Evolutionary conservation across 2,113 vertebrate genomes (phyloP), one percentile per base, ranked within the genome.

Genomic region (Paramisgurnus dabryanus): DNA sequence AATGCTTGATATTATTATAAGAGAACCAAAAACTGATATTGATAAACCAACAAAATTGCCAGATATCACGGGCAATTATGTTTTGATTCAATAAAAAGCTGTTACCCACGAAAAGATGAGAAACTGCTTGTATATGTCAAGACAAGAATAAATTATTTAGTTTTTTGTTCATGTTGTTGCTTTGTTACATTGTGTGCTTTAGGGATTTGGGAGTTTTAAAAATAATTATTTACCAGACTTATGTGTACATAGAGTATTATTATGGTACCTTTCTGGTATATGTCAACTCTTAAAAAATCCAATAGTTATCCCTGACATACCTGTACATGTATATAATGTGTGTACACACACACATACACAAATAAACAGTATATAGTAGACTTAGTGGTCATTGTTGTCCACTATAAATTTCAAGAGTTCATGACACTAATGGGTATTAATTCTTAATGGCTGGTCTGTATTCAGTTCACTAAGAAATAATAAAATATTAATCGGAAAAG

Each of bases 401-500:
- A 82, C 75, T 83, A 91, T 90, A 91, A 90, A 90, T 92, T 91
- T 89, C 88, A 89, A 87, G 83, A 91, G 91, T 90, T 92, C 90
- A 92, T 90, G 87, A 90, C 88, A 89, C 88, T 88, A 89, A 87
- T 84, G 88, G 82, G 40, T 91, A 94, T 96, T 86, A 95, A 96
- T 94, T 89, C 90, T 95, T 95, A 94, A 96, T 95, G 92, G 76
- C 65, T 66, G 85, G 68, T 82, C 88, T 87, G 89, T 90, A 91
- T 92, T 93, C 89, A 86, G 86, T 88, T 80, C 9, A 91, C 90
- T 22, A 83, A 83, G 87, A 86, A 85, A 80, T 89, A 92, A 95
- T 96, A 67, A 95, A 96, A 95, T 86, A 94, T 96, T 95, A 76
- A 96, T 89, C 71, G 85, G 85, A 71, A 41, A 79, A 5, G 7